phyloP scores from a whole-genome alignment of 2,113 vertebrate species.

The Xenopus borealis region DNA sequence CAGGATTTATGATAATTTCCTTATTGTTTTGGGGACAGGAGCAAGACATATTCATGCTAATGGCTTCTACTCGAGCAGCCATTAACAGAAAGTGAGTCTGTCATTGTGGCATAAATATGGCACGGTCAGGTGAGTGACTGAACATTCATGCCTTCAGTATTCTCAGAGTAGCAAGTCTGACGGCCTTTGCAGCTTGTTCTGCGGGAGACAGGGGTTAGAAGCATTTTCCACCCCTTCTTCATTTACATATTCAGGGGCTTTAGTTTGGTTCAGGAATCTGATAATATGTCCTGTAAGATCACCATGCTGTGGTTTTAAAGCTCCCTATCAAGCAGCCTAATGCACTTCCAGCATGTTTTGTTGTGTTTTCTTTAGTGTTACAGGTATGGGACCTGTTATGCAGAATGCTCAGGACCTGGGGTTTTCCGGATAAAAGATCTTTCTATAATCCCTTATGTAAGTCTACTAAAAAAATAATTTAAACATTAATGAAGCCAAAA shows the following conservation, averaged over 20 bases:
- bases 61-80: slow-evolving; percentile 38
- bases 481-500: no score
- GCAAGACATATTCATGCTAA: slow-evolving; percentile 37
- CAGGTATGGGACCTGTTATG: no score
- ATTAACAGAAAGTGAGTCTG: slow-evolving; percentile 34
- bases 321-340: no score
- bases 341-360: no score
- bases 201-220: neutral
- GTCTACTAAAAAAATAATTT: no score
- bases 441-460: no score
- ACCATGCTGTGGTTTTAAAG: no score
- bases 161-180: slow-evolving; percentile 21
- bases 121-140: slow-evolving; percentile 23
- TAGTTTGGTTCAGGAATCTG: neutral
- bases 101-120: slow-evolving; percentile 35
- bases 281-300: no score
- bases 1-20: slow-evolving; percentile 38
- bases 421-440: no score
- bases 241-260: slow-evolving; percentile 19
- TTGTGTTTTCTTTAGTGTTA: no score
- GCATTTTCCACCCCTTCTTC: slow-evolving; percentile 1
- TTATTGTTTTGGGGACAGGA: slow-evolving; percentile 34
- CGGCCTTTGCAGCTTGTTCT: slow-evolving; percentile 8
- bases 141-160: slow-evolving; percentile 14
- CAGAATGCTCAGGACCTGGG: no score